Conservation (phyloP, 1,140 invertebrate species). For the Drosophila aff. region DNA sequence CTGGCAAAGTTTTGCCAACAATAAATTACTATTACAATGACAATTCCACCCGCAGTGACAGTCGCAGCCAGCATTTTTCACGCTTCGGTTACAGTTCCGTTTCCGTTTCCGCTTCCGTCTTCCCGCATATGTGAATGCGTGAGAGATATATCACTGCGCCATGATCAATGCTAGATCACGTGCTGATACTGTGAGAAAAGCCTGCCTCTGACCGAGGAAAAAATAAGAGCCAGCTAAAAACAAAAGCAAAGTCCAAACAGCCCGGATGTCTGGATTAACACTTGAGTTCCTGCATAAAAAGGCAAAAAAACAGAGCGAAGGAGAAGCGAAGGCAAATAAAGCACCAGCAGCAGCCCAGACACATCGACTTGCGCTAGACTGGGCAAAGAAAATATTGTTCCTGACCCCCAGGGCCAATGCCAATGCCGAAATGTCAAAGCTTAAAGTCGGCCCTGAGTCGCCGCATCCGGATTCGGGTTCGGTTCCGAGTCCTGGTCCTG, state of each 20-base stretch:
- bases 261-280: slow-evolving; percentile 62
- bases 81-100: slow-evolving; percentile 64
- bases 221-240: slow-evolving; percentile 6
- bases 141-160: slow-evolving; percentile 12
- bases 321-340: slow-evolving; percentile 42
- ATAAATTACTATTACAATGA: slow-evolving; percentile 83
- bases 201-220: not conserved
- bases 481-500: not conserved
- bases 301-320: not conserved
- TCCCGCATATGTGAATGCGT: not conserved
- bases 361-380: slow-evolving; percentile 69
- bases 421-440: slow-evolving; percentile 70
- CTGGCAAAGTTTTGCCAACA: slow-evolving; percentile 61
- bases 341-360: slow-evolving; percentile 53
- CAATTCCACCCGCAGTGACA: slow-evolving; percentile 53
- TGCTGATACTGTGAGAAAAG: slow-evolving; percentile 7
- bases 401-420: slow-evolving; percentile 2
- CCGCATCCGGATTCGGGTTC: not conserved
- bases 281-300: slow-evolving; percentile 39
- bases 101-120: slow-evolving; percentile 24
- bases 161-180: slow-evolving; percentile 36
- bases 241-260: slow-evolving; percentile 23
- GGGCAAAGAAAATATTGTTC: slow-evolving; percentile 77
- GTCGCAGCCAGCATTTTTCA: slow-evolving; percentile 51
- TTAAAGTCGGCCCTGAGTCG: slow-evolving; percentile 46